A percentile compares a stretch with the other conserved stretches of the same genome.
phyloP scores from a whole-genome alignment of 2,797 vertebrate species.

The Peromyscus nudipes region DNA sequence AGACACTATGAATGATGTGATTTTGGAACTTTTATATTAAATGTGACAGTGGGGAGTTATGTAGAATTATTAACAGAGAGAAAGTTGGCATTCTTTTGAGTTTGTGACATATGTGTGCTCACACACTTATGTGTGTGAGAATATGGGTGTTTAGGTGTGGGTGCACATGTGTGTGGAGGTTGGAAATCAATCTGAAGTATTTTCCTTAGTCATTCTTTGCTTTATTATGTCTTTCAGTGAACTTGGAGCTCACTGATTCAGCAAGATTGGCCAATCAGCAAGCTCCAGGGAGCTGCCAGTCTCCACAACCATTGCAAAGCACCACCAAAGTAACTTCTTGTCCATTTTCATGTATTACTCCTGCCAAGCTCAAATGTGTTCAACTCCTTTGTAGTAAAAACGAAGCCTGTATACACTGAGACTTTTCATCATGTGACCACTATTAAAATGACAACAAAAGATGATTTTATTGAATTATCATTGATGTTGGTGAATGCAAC shows the following conservation, averaged over 20 bases:
- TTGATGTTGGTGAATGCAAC: not conserved
- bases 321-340: not conserved
- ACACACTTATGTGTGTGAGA: not conserved
- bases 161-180: not conserved
- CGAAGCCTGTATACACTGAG: not conserved
- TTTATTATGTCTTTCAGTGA: not conserved
- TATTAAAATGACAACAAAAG: conserved; percentile 5
- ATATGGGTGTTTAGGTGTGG: not conserved
- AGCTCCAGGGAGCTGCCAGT: not conserved
- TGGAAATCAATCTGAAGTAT: not conserved
- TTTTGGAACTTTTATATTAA: not conserved
- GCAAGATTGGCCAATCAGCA: not conserved
- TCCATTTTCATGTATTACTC: not conserved
- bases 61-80: not conserved
- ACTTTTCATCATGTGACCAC: not conserved
- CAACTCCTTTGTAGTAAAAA: not conserved
- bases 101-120: not conserved
- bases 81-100: not conserved
- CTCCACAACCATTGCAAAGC: not conserved
- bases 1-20: not conserved
- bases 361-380: not conserved
- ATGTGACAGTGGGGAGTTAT: not conserved
- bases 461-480: not conserved
- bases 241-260: not conserved
- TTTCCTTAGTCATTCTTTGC: not conserved